Base-by-base conservation (phyloP, 2,888 invertebrate genomes). In the Belgica antarctica region DNA sequence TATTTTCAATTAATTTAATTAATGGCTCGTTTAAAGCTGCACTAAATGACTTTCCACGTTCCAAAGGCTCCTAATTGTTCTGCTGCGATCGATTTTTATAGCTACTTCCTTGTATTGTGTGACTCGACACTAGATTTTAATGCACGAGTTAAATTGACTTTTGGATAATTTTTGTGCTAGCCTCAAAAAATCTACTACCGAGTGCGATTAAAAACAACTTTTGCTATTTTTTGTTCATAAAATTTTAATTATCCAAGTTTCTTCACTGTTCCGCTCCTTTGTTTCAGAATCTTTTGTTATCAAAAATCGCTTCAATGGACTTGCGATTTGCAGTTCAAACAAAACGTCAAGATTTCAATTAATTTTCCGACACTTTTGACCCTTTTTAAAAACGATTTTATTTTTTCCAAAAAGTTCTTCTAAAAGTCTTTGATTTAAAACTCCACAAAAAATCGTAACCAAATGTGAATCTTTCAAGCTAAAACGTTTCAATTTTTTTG, bases 1-100 rank as follows among this genome's bases (percentile, higher is more conserved):
- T n/a, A n/a, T n/a, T n/a, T 68, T 27, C 52, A 68, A 57, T 68
- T 68, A 68, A 68, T 68, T 68, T 68, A 28, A 68, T 68, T 68
- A 46, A 66, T 66, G n/a, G 36, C n/a, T 27, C 65, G 46, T 41
- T 65, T 65, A 31, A n/a, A n/a, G n/a, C n/a, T n/a, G n/a, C n/a
- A n/a, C n/a, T n/a, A n/a, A 31, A 62, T 62, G 22, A 12, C 19
- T 36, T 17, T 31, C n/a, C 41, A 24, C 22, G 31, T 22, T 41
- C 17, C 34, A 19, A 63, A 36, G 41, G 63, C 65, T 65, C 46
- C 46, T 66, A n/a, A 25, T 25, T n/a, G n/a, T n/a, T n/a, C n/a
- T n/a, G n/a, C n/a, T n/a, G n/a, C n/a, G n/a, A n/a, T n/a, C n/a
- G n/a, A n/a, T n/a, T n/a, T n/a, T n/a, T n/a, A n/a, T n/a, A n/a